Percentiles rank a stretch among this genome's conserved stretches.
Evolutionary conservation across 2,888 invertebrate genomes (phyloP).

Genomic region (Coenonympha glycerion): DNA sequence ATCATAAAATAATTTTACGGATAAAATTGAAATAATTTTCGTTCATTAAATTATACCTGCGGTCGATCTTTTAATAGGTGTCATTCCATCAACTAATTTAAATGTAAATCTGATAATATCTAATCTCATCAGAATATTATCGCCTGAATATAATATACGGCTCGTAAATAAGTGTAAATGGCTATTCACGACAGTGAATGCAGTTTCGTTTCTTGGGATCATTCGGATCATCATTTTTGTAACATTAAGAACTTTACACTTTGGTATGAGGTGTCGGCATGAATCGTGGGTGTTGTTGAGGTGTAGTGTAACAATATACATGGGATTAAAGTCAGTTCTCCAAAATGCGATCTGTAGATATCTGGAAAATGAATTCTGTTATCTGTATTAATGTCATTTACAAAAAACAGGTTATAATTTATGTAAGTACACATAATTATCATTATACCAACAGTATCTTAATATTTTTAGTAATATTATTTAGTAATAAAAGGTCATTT

Average conservation of each 20-base stretch:
- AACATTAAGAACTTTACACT: slow-evolving; percentile 43
- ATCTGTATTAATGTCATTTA: no score
- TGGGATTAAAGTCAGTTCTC: not conserved
- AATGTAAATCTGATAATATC: slow-evolving; percentile 55
- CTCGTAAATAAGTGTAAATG: slow-evolving; percentile 39
- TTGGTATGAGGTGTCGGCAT: slow-evolving; percentile 25
- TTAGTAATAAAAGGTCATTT: no score
- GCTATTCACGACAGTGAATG: slow-evolving; percentile 40
- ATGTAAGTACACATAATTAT: no score
- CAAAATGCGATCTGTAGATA: not conserved
- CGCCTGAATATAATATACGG: slow-evolving; percentile 20
- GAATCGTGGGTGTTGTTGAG: slow-evolving; percentile 7
- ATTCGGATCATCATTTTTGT: slow-evolving; percentile 34
- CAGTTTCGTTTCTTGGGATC: slow-evolving; percentile 33
- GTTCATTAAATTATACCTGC: slow-evolving; percentile 25
- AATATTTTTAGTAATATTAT: no score
- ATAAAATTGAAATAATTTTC: slow-evolving; percentile 7
- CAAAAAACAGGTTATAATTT: no score
- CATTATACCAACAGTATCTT: no score
- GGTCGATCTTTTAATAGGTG: slow-evolving; percentile 25
- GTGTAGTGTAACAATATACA: not conserved
- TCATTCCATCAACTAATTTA: slow-evolving; percentile 47
- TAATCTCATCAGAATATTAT: slow-evolving; percentile 48
- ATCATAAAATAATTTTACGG: not conserved
- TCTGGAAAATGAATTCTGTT: not conserved